A percentile compares a stretch with the other conserved stretches of the same genome.
These are phyloP conservation scores for Neoniphon sammara DNA, from an alignment of 2,797 vertebrate species.

Conservation along the genomic window DNA sequence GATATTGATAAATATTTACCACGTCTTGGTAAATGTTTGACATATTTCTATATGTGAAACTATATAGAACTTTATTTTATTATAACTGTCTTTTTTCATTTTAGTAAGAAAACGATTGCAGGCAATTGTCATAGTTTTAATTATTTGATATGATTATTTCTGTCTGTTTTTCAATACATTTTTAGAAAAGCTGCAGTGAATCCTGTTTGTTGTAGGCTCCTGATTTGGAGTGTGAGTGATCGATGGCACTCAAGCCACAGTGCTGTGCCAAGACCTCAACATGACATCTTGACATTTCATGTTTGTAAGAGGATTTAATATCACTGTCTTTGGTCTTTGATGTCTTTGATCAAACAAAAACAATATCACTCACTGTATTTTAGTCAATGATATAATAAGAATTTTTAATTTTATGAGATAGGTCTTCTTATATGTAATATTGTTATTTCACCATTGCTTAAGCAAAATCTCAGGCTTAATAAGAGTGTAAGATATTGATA, in stretches of 20 bases:
- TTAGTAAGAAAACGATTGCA: conserved; percentile 67
- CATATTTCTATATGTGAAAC: conserved; percentile 62
- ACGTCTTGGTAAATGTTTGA: conserved; percentile 45
- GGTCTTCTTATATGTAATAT: conserved; percentile 49
- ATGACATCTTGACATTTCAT: conserved; percentile 52
- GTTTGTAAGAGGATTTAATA: conserved; percentile 41
- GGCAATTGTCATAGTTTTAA: conserved; percentile 68
- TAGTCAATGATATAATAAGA: conserved; percentile 28
- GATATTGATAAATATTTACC: conserved; percentile 58
- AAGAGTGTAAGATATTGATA: conserved; percentile 46
- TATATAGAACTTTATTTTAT: conserved; percentile 70
- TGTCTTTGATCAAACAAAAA: background rate
- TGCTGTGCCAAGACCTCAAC: conserved; percentile 40
- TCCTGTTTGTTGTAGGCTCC: conserved; percentile 1
- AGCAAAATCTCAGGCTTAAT: conserved; percentile 66
- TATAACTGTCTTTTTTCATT: conserved; percentile 57
- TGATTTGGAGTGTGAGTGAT: conserved; percentile 37
- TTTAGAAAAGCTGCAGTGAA: conserved; percentile 32
- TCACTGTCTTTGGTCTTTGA: background rate
- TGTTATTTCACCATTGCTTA: conserved; percentile 40
- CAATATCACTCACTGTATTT: conserved; percentile 22
- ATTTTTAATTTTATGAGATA: conserved; percentile 50
- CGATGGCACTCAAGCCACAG: conserved; percentile 52
- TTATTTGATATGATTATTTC: conserved; percentile 43
- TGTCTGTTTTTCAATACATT: conserved; percentile 42